These are phyloP conservation scores for Bovichtus diacanthus DNA, from an alignment of 2,797 vertebrate species.

Conservation along the genomic window DNA sequence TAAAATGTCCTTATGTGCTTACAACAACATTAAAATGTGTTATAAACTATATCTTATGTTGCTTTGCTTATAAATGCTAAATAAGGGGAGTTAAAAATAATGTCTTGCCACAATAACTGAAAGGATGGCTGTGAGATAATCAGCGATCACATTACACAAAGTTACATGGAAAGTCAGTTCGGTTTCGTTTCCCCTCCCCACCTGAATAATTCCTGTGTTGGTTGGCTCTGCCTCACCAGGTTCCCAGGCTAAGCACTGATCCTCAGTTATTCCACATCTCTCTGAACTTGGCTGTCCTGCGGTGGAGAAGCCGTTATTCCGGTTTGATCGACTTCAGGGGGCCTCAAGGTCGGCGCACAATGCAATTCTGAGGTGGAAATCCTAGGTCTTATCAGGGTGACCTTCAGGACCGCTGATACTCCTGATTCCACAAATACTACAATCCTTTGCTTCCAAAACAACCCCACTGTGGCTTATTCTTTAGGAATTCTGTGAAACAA, in stretches of 20 bases:
- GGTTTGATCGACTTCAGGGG: slow-evolving; percentile 83
- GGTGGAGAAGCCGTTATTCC: slow-evolving; percentile 65
- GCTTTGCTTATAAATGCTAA: background rate
- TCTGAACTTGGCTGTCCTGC: slow-evolving; percentile 73
- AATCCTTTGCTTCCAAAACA: slow-evolving; percentile 45
- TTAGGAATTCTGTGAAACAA: slow-evolving; percentile 36
- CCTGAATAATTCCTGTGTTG: slow-evolving; percentile 51
- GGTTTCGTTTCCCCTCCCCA: slow-evolving; percentile 1
- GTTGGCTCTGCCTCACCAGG: slow-evolving; percentile 57
- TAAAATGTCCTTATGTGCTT: background rate
- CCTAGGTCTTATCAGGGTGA: slow-evolving; percentile 85
- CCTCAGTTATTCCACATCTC: slow-evolving; percentile 71
- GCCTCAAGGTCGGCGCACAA: slow-evolving; percentile 82
- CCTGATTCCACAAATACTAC: slow-evolving; percentile 75
- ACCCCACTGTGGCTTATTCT: slow-evolving; percentile 33
- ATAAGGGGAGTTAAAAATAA: background rate
- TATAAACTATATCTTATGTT: background rate
- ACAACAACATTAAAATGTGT: background rate
- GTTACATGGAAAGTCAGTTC: slow-evolving; percentile 40
- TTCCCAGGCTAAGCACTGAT: slow-evolving; percentile 70
- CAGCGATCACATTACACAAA: slow-evolving; percentile 37
- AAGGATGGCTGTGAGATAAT: slow-evolving; percentile 12
- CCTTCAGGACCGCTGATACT: slow-evolving; percentile 84
- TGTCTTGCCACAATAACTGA: background rate
- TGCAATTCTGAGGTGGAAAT: slow-evolving; percentile 80